phyloP scores from a whole-genome alignment of 2,797 vertebrate genomes.

The Apogon hyalosoma region DNA sequence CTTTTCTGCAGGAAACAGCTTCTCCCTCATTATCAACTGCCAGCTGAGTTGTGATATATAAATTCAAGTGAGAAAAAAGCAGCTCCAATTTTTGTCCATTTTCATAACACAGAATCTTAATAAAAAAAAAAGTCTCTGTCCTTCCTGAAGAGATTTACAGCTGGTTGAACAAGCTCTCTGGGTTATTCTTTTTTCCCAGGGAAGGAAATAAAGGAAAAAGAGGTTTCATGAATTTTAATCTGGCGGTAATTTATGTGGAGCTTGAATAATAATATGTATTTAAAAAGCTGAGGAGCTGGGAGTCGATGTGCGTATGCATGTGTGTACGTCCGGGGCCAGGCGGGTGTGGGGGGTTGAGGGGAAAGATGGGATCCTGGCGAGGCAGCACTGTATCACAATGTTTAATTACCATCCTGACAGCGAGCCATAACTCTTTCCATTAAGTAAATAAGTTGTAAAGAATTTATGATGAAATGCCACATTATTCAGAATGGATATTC shows the following conservation, averaged over 20 bases:
- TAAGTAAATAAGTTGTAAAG: conserved; percentile 98
- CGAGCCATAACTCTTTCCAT: conserved; percentile 94
- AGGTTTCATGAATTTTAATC: conserved; percentile 86
- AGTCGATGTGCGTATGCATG: conserved; percentile 27
- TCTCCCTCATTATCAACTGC: conserved; percentile 60
- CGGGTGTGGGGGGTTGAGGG: conserved; percentile 39
- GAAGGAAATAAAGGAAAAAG: conserved; percentile 75
- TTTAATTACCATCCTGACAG: conserved; percentile 93
- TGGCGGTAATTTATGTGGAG: conserved; percentile 78
- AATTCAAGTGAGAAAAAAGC: conserved; percentile 42
- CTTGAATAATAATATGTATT: conserved; percentile 87
- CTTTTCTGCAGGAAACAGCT: conserved; percentile 44
- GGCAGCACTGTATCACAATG: conserved; percentile 91
- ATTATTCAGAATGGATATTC: conserved; percentile 95
- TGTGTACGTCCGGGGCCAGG: conserved; percentile 39
- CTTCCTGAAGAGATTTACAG: conserved; percentile 74
- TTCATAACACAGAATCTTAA: conserved; percentile 70
- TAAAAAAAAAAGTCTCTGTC: conserved; percentile 68
- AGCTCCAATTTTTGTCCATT: conserved; percentile 52
- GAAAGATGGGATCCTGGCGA: conserved; percentile 81
- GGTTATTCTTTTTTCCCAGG: conserved; percentile 64
- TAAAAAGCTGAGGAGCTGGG: conserved; percentile 74
- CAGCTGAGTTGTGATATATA: conserved; percentile 35
- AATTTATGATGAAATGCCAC: conserved; percentile 98
- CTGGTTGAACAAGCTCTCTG: conserved; percentile 66